Conservation (phyloP, 2,888 invertebrate species). For the Aphelenchoides bicaudatus region DNA sequence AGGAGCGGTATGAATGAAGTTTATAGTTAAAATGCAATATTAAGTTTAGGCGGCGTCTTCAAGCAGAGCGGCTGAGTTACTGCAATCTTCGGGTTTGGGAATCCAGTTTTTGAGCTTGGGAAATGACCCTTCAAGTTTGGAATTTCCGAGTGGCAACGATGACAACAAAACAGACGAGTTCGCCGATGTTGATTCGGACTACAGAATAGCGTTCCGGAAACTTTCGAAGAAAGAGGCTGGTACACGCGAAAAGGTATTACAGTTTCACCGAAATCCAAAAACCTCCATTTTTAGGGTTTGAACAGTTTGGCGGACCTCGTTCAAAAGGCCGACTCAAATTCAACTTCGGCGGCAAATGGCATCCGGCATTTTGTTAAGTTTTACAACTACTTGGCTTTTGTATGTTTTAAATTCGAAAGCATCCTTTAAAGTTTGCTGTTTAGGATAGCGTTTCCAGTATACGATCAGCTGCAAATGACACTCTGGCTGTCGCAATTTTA, state of each 20-base stretch:
- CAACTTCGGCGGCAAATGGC: neutral
- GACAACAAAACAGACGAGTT: slow-evolving; percentile 17
- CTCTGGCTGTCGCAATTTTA: slow-evolving; percentile 2
- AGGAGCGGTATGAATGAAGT: no score
- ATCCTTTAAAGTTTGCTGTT: neutral
- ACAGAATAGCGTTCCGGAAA: slow-evolving; percentile 43
- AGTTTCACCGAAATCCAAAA: neutral
- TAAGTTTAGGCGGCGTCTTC: slow-evolving; percentile 35
- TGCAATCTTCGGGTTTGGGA: slow-evolving; percentile 29
- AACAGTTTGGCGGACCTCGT: slow-evolving; percentile 21
- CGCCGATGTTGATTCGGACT: slow-evolving; percentile 39
- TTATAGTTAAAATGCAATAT: no score
- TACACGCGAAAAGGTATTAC: slow-evolving; percentile 47
- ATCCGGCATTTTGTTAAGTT: slow-evolving; percentile 16
- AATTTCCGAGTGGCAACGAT: neutral
- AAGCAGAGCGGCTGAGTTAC: slow-evolving; percentile 32
- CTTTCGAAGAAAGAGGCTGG: slow-evolving; percentile 46
- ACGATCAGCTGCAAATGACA: slow-evolving; percentile 13
- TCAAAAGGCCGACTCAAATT: neutral
- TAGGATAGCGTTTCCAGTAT: slow-evolving; percentile 11
- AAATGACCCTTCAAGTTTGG: slow-evolving; percentile 6
- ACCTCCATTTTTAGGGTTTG: slow-evolving; percentile 28
- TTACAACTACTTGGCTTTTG: slow-evolving; percentile 17
- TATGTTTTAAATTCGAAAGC: neutral
- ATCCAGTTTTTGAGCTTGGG: slow-evolving; percentile 31